Percentiles rank a stretch among this genome's conserved stretches.
These are phyloP conservation scores for Argyrosomus japonicus DNA, from an alignment of 2,113 vertebrate species.

Conservation along the genomic window DNA sequence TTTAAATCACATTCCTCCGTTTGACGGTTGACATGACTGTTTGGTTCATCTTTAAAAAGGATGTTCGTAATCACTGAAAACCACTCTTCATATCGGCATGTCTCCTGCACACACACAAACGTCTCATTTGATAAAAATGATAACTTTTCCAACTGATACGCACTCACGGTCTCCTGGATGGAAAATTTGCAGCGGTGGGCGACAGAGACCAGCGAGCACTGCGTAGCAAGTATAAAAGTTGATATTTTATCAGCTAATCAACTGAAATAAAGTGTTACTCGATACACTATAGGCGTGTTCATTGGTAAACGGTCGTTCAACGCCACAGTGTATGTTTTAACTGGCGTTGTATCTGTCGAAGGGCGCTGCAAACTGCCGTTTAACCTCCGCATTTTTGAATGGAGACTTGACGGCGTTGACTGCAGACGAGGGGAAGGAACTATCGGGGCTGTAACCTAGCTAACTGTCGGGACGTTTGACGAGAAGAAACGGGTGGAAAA, in stretches of 20 bases:
- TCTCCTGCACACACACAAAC: neutral
- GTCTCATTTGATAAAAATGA: neutral
- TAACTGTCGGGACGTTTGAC: conserved; percentile 28
- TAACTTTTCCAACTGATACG: conserved; percentile 23
- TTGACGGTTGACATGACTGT: accelerated
- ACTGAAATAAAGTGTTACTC: neutral
- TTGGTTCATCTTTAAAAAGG: accelerated
- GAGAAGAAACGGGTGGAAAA: neutral
- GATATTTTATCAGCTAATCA: neutral
- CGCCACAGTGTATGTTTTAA: neutral
- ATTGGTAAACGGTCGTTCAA: accelerated
- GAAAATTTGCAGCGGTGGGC: neutral
- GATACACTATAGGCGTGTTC: accelerated
- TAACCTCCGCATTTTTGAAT: conserved; percentile 36
- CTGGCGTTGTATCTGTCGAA: neutral
- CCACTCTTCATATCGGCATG: conserved; percentile 34
- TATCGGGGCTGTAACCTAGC: conserved; percentile 39
- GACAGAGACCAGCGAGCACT: conserved; percentile 7
- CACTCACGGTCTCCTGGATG: neutral
- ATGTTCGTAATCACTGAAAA: accelerated
- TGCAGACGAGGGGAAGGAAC: conserved; percentile 37
- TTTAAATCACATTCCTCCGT: neutral
- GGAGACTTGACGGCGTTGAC: conserved; percentile 30
- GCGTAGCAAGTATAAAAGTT: conserved; percentile 61
- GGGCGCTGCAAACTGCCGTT: conserved; percentile 5